phyloP scores from a whole-genome alignment of 2,888 invertebrate species.

The Noctua comes region DNA sequence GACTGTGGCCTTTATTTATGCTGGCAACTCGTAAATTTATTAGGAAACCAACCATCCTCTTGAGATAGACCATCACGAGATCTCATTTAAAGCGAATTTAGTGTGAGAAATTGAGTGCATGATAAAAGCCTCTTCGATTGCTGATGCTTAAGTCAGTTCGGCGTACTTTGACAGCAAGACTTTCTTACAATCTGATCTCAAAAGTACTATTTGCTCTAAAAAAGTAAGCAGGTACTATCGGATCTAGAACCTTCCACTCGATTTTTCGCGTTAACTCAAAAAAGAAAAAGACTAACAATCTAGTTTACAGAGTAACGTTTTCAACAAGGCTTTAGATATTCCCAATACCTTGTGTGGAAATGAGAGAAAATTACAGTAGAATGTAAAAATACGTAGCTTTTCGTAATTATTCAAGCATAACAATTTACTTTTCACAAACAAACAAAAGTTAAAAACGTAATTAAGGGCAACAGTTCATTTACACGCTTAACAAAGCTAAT shows the following conservation, averaged over 20 bases:
- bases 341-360: neutral
- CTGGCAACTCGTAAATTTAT: slow-evolving; percentile 32
- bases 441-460: slow-evolving; percentile 29
- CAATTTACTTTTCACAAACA: neutral
- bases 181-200: neutral
- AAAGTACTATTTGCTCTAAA: neutral
- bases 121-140: neutral
- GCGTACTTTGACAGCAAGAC: neutral
- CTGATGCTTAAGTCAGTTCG: neutral
- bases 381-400: neutral
- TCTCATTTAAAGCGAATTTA: slow-evolving; percentile 8
- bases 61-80: slow-evolving; percentile 11
- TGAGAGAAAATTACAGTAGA: neutral
- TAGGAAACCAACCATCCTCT: slow-evolving; percentile 8
- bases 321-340: neutral
- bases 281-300: neutral
- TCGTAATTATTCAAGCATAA: neutral
- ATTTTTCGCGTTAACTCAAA: neutral
- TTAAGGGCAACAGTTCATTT: slow-evolving; percentile 31
- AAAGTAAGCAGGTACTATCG: neutral
- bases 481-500: neutral
- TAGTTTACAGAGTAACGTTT: neutral
- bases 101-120: neutral
- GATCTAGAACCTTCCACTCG: neutral
- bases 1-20: slow-evolving; percentile 10